Base-by-base conservation (phyloP, 2,888 invertebrate species). In the Himalopsyche anomala region DNA sequence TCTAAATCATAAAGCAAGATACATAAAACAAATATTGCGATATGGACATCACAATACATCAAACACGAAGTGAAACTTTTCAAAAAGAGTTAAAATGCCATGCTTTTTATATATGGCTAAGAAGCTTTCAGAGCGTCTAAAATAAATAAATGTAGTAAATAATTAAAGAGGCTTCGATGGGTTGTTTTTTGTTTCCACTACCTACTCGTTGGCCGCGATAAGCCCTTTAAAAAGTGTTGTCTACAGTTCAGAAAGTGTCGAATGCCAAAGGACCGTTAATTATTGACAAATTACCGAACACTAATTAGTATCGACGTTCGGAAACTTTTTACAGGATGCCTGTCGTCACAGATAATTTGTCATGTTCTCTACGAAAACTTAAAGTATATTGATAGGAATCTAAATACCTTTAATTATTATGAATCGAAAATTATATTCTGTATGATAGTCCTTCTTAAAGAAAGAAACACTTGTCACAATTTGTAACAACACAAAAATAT, bases 211-310 rank as follows among this genome's bases (percentile, higher is more conserved):
- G 45, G 80, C 40, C 80, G 36, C 11, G 45, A 80, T 80, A 28
- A 36, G n/a, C 55, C 56, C 82, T 82, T 54, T 82, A 54, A 82
- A 38, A 36, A 74, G 38, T 74, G 36, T 15, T 36, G 28, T 82
- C 55, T 55, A 38, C 55, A n/a, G 82, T 54, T 38, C 82, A 54
- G 54, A 62, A 54, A 62, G 82, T 82, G 51, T 85, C 82, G 28
- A 36, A 42, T 82, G 51, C 55, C 85, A 82, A 85, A 85, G 85
- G 85, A 82, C 55, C 55, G 69, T 69, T 82, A 85, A 85, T 85
- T 85, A 85, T 69, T 84, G 40, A 55, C 54, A 62, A 83, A 83
- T 83, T 55, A 83, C 82, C 54, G 69, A 81, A 12, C 42, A 28
- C 38, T 84, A 84, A 81, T 80, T 81, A 84, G 80, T 69, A 81